Base-by-base conservation (phyloP, 1,140 invertebrate genomes). In the Pseudomyrmex dendroicus region DNA sequence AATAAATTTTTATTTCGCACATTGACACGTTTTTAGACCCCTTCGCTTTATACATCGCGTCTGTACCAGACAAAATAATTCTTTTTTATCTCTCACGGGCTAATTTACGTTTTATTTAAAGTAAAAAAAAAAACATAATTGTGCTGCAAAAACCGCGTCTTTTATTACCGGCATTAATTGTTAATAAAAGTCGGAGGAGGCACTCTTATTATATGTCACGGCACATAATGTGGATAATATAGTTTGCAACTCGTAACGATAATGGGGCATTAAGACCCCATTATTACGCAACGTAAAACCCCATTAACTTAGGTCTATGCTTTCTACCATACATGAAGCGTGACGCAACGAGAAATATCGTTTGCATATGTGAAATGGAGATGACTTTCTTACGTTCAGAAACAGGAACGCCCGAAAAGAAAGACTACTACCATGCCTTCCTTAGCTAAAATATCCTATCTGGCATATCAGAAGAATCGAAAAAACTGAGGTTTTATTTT, bases 191-290 rank as follows among this genome's bases (percentile, higher is more conserved):
- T 84, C 73, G 54, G 22, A 80, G 74, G 66, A 80, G 13, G 48
- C 25, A 54, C 57, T 70, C 63, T 70, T 68, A 64, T 84, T 82
- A 84, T 84, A 84, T 22, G 20, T 66, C 35, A 48, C 66, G 50
- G 20, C 64, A 67, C 72, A 67, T 78, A 74, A 83, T 68, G 68
- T 73, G 52, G 56, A 12, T 68, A 82, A 84, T 84, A 82, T 84
- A 84, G 76, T 85, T 83, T 85, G 70, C 80, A 83, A 85, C 62
- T 85, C 68, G 59, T 85, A 85, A 83, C 80, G 84, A 85, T 85
- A 85, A 85, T 85, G 70, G 84, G 54, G 20, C 56, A 63, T 73
- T 74, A 82, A 85, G 82, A 73, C 84, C 83, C 82, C 80, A 85
- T 85, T 85, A 85, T 85, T 82, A 67, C 72, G 84, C 50, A 83